Conservation (phyloP, 1,140 invertebrate genomes). For the Drosophila baimaii region DNA sequence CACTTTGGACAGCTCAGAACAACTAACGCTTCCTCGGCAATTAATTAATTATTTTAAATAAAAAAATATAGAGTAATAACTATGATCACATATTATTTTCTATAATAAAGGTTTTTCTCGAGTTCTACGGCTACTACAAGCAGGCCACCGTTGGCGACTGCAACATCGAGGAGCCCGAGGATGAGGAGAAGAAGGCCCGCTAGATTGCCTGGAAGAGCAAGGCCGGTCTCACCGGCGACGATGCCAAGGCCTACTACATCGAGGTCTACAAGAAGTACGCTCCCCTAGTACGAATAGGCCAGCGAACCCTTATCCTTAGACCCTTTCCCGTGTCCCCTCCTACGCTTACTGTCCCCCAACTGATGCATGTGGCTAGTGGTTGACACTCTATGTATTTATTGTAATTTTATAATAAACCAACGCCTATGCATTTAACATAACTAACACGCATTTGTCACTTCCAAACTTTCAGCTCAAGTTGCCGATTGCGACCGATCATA, state of each 20-base stretch:
- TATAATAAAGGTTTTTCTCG: slow-evolving; percentile 93
- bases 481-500: slow-evolving; percentile 16
- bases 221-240: slow-evolving; percentile 91
- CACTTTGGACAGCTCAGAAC: too few relatives aligned
- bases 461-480: slow-evolving; percentile 20
- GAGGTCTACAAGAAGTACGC: slow-evolving; percentile 89
- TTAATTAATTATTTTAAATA: too few relatives aligned
- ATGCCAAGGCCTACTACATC: slow-evolving; percentile 94
- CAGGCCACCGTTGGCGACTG: slow-evolving; percentile 95
- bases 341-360: neutral
- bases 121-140: slow-evolving; percentile 95
- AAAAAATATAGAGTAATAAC: too few relatives aligned
- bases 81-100: too few relatives aligned
- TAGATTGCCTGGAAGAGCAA: slow-evolving; percentile 96
- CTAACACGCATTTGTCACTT: neutral
- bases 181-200: slow-evolving; percentile 97
- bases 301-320: slow-evolving; percentile 13
- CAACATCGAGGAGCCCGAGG: slow-evolving; percentile 93
- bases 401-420: slow-evolving; percentile 57
- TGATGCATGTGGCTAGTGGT: slow-evolving; percentile 25
- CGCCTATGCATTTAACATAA: slow-evolving; percentile 40
- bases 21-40: too few relatives aligned
- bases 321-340: neutral
- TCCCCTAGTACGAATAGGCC: slow-evolving; percentile 76
- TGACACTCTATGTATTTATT: slow-evolving; percentile 46